Evolutionary conservation across 2,113 vertebrate species (phyloP).

Genomic region (Cettia cetti): DNA sequence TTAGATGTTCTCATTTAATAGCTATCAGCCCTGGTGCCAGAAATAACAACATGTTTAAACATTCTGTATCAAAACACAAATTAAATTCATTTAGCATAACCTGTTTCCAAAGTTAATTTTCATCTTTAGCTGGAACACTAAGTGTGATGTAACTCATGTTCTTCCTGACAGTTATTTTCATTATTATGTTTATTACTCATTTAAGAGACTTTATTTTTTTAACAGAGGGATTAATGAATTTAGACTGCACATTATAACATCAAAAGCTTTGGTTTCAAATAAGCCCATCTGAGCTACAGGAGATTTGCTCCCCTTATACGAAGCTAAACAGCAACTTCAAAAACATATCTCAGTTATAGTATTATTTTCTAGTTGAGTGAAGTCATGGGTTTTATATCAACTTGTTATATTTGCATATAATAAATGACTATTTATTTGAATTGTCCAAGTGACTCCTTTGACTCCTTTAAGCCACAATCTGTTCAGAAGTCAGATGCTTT

Average conservation of each 20-base stretch:
- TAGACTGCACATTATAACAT: slow-evolving; percentile 67
- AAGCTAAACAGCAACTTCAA: slow-evolving; percentile 63
- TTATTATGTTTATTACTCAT: slow-evolving; percentile 71
- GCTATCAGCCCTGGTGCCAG: slow-evolving; percentile 72
- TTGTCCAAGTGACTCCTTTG: slow-evolving; percentile 1
- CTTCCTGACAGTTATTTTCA: slow-evolving; percentile 63
- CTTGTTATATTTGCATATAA: slow-evolving; percentile 58
- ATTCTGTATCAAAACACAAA: slow-evolving; percentile 68
- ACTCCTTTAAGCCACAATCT: slow-evolving; percentile 23
- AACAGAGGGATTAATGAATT: slow-evolving; percentile 59
- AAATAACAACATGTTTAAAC: slow-evolving; percentile 77
- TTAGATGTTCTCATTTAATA: slow-evolving; percentile 75
- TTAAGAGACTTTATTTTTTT: slow-evolving; percentile 45
- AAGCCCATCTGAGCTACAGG: slow-evolving; percentile 57
- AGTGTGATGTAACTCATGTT: slow-evolving; percentile 56
- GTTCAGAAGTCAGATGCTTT: slow-evolving; percentile 46
- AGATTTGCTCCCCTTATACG: slow-evolving; percentile 50
- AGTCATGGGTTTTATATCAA: slow-evolving; percentile 42
- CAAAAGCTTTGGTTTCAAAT: slow-evolving; percentile 64
- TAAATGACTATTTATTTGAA: slow-evolving; percentile 46
- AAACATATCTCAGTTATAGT: slow-evolving; percentile 42
- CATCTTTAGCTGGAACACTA: slow-evolving; percentile 43
- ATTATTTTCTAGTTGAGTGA: slow-evolving; percentile 62
- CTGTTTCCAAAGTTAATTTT: slow-evolving; percentile 64
- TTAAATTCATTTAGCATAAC: slow-evolving; percentile 56